Evolutionary conservation across 2,888 invertebrate genomes (phyloP).

Genomic region (Philopedon plagiatum): DNA sequence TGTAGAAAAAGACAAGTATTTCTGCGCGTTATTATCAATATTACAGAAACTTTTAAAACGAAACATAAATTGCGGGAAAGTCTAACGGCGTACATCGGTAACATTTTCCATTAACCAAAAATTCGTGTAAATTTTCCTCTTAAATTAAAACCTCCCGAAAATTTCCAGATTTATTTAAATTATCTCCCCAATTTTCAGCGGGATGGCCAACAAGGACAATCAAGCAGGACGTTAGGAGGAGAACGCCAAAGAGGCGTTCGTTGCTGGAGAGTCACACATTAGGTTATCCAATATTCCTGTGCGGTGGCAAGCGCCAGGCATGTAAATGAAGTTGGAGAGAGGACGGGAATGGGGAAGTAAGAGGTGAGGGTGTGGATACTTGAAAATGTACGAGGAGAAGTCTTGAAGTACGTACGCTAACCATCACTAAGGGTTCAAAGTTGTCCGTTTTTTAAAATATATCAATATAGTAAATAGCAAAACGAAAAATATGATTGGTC

Average conservation of each 20-base stretch:
- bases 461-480: too few species aligned
- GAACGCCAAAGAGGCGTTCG: constrained; percentile 53
- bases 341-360: constrained; percentile 55
- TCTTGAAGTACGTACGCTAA: too few species aligned
- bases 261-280: constrained; percentile 65
- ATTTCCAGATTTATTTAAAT: constrained; percentile 37
- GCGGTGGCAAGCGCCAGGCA: constrained; percentile 69
- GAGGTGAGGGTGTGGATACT: constrained; percentile 43
- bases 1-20: too few species aligned
- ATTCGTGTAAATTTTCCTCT: neutral
- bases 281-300: constrained; percentile 69
- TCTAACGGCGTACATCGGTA: too few species aligned
- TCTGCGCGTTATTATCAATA: too few species aligned
- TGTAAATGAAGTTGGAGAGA: constrained; percentile 69
- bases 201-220: constrained; percentile 50
- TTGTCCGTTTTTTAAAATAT: too few species aligned
- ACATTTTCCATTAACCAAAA: too few species aligned
- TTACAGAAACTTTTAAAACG: too few species aligned
- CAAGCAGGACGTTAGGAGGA: constrained; percentile 50
- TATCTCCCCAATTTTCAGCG: constrained; percentile 35
- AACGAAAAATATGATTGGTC: too few species aligned
- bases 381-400: constrained; percentile 9
- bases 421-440: too few species aligned
- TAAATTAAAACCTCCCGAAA: constrained; percentile 11
- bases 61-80: too few species aligned